These are phyloP conservation scores for Micromys minutus DNA, from an alignment of 2,113 vertebrate genomes.

Conservation along the genomic window DNA sequence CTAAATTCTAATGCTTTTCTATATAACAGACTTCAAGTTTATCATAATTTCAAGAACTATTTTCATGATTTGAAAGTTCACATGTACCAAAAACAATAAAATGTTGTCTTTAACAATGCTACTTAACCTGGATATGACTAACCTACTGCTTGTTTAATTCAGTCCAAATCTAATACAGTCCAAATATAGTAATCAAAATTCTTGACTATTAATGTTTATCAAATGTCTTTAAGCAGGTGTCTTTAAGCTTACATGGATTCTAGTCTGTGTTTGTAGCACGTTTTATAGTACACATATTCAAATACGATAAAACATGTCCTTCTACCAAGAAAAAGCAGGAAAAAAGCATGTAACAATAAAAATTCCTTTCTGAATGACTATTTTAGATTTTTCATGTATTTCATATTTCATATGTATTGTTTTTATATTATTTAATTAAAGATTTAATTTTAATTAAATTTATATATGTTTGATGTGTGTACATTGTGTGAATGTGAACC, in stretches of 20 bases:
- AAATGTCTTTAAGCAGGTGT: background rate
- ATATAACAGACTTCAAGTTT: constrained; percentile 29
- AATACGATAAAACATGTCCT: background rate
- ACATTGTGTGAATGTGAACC: background rate
- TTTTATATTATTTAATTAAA: background rate
- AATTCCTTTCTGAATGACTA: background rate
- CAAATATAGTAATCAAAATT: background rate
- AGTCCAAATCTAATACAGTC: background rate
- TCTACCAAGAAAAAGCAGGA: background rate
- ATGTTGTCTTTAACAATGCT: background rate
- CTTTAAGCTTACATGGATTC: background rate
- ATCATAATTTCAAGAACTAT: background rate
- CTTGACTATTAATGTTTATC: background rate
- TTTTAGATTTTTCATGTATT: background rate
- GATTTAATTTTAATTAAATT: background rate
- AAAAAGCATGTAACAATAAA: background rate
- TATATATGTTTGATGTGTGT: background rate
- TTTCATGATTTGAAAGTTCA: background rate
- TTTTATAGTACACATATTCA: background rate
- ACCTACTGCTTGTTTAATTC: background rate
- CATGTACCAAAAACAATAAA: background rate
- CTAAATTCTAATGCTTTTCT: background rate
- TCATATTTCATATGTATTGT: background rate
- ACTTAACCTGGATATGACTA: background rate
- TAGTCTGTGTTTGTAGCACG: background rate